Conservation (phyloP, 1,140 invertebrate species). For the Trypoxylus dichotomus region DNA sequence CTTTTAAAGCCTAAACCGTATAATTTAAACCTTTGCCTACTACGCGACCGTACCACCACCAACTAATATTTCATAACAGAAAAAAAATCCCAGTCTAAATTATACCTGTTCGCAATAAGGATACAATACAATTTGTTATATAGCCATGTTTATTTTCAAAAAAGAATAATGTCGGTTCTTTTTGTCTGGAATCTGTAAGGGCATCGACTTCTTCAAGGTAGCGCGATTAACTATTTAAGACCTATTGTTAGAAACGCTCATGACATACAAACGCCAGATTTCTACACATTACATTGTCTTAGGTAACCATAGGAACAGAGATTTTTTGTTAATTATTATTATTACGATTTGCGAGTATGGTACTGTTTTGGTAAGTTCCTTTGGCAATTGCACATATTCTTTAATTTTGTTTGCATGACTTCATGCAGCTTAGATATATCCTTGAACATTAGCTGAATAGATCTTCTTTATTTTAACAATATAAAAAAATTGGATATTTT, state of each 20-base stretch:
- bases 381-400: too few species aligned
- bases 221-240: not conserved
- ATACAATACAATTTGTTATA: constrained; percentile 5
- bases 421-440: too few species aligned
- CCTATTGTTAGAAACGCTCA: not conserved
- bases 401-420: too few species aligned
- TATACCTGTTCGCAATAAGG: constrained; percentile 19
- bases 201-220: constrained; percentile 15
- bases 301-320: too few species aligned
- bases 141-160: not conserved
- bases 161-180: constrained; percentile 11
- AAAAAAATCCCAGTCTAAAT: constrained; percentile 9
- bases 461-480: too few species aligned
- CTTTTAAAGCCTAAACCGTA: constrained; percentile 9
- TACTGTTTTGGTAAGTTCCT: too few species aligned
- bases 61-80: constrained; percentile 12
- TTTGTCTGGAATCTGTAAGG: constrained; percentile 9
- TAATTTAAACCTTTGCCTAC: constrained; percentile 20
- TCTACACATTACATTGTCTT: too few species aligned
- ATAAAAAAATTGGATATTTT: too few species aligned
- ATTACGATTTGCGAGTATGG: too few species aligned
- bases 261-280: too few species aligned
- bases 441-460: too few species aligned
- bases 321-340: too few species aligned
- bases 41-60: not conserved